Evolutionary conservation across 2,797 vertebrate species (phyloP).

Genomic region (Rallus crepitans): DNA sequence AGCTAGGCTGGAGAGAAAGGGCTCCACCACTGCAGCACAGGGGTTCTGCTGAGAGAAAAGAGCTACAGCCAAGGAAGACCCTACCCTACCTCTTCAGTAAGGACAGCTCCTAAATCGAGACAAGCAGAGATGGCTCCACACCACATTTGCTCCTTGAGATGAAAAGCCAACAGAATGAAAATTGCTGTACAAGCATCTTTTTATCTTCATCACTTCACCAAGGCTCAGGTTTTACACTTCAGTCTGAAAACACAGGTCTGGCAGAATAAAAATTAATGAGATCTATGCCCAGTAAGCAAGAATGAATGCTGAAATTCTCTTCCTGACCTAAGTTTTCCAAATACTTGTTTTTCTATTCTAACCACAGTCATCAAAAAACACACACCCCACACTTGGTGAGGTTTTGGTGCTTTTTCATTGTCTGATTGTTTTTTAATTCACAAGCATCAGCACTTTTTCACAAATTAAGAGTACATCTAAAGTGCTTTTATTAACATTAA

Average conservation of each 20-base stretch:
- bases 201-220: not conserved
- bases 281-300: not conserved
- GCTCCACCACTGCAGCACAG: not conserved
- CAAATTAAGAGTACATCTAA: slow-evolving; percentile 26
- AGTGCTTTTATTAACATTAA: slow-evolving; percentile 38
- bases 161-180: not conserved
- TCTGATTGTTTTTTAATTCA: not conserved
- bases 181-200: not conserved
- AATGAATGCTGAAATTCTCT: not conserved
- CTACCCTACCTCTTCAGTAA: not conserved
- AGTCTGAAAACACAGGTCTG: not conserved
- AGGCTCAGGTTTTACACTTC: not conserved
- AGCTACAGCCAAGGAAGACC: not conserved
- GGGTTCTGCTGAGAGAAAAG: not conserved
- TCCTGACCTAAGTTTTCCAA: not conserved
- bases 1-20: not conserved
- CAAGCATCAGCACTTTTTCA: slow-evolving; percentile 34
- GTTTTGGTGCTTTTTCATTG: too few relatives aligned
- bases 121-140: not conserved
- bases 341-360: not conserved
- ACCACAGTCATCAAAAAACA: slow-evolving; percentile 3
- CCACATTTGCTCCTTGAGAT: not conserved
- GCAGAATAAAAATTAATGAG: not conserved
- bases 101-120: not conserved
- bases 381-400: not conserved